Conservation (phyloP, 2,113 vertebrate species). For the Montifringilla adamsi region DNA sequence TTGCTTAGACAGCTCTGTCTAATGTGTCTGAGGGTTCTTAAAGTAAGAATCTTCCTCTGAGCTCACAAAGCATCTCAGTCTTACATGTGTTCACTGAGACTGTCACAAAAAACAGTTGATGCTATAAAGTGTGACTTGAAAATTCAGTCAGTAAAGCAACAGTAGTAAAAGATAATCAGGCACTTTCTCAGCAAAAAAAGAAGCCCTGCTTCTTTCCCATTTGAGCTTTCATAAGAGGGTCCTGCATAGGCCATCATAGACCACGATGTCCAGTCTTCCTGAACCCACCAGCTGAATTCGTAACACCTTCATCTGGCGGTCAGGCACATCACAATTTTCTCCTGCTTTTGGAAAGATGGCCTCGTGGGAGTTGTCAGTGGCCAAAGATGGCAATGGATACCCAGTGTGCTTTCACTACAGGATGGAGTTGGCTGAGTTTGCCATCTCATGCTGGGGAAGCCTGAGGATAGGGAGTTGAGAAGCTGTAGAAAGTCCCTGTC, state of each 20-base stretch:
- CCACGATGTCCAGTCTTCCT: not conserved
- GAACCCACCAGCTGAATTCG: not conserved
- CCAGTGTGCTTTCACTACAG: not conserved
- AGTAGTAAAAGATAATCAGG: not conserved
- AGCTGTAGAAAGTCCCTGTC: not conserved
- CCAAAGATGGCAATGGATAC: not conserved
- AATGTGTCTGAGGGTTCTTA: not conserved
- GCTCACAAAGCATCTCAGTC: not conserved
- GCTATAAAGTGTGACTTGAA: not conserved
- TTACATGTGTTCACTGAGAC: not conserved
- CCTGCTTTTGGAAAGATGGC: not conserved
- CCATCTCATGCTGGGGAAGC: not conserved
- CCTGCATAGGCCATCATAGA: not conserved
- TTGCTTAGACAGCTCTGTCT: not conserved
- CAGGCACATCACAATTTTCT: not conserved
- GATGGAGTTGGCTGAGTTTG: not conserved
- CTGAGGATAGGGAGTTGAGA: rapidly evolving
- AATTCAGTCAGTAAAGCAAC: not conserved
- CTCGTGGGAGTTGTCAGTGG: not conserved
- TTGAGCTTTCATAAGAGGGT: not conserved
- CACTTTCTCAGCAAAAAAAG: not conserved
- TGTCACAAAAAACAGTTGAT: not conserved
- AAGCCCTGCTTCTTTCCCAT: not conserved
- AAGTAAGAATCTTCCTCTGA: not conserved
- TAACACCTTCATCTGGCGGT: not conserved